Conservation (phyloP, 2,113 vertebrate genomes). For the Chaenocephalus aceratus region DNA sequence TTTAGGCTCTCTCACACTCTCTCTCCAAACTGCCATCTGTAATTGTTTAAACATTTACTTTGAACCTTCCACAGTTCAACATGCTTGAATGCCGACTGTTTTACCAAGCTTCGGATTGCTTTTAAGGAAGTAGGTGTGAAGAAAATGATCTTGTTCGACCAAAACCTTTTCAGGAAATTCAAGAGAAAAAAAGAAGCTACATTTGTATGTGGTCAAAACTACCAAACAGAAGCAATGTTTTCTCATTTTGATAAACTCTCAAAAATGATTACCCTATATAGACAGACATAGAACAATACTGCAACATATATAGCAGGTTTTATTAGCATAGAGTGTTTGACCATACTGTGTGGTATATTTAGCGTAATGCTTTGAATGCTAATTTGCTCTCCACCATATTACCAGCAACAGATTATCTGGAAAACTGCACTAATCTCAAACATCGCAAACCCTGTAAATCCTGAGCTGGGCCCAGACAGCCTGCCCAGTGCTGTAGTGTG, state of each 20-base stretch:
- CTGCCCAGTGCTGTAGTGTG: constrained; percentile 62
- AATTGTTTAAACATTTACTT: constrained; percentile 91
- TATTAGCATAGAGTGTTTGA: not conserved
- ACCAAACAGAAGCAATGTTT: not conserved
- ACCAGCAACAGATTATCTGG: constrained; percentile 42
- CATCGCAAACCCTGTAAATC: constrained; percentile 48
- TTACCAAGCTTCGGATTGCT: constrained; percentile 46
- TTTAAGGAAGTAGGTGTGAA: constrained; percentile 24
- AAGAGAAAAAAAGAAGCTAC: constrained; percentile 1
- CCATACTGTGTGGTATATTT: not conserved
- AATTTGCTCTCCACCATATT: constrained; percentile 29
- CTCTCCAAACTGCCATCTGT: constrained; percentile 88
- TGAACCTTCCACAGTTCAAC: constrained; percentile 68
- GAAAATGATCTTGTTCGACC: not conserved
- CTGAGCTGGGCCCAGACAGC: constrained; percentile 48
- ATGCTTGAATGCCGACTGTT: constrained; percentile 81
- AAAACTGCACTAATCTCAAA: constrained; percentile 56
- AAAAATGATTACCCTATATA: not conserved
- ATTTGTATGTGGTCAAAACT: not conserved
- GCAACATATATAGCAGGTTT: not conserved
- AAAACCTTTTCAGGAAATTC: not conserved
- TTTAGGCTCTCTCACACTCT: constrained; percentile 65
- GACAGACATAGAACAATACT: not conserved
- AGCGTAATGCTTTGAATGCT: constrained; percentile 37
- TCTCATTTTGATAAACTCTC: not conserved